Evolutionary conservation across 2,797 vertebrate species (phyloP).

Genomic region (Paguma larvata): DNA sequence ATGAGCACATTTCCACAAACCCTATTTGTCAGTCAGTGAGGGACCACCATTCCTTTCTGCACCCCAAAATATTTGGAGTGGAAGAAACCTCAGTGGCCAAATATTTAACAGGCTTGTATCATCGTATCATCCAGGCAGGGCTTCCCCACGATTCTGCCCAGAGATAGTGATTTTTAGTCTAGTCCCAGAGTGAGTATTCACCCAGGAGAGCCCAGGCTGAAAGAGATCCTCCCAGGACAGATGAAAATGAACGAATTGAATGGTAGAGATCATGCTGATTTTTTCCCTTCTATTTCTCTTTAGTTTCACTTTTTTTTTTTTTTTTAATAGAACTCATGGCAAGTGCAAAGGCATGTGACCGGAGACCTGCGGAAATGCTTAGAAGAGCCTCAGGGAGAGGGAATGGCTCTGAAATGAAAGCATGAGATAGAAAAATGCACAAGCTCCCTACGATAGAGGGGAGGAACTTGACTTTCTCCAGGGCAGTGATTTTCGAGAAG

Average conservation of each 20-base stretch:
- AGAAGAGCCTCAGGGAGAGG: not conserved
- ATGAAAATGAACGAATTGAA: not conserved
- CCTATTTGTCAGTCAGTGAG: not conserved
- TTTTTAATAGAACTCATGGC: not conserved
- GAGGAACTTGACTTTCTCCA: not conserved
- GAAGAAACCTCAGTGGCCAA: not conserved
- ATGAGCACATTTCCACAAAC: not conserved
- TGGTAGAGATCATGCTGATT: not conserved
- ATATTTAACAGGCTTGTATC: not conserved
- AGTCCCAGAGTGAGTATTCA: not conserved
- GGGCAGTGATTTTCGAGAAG: not conserved
- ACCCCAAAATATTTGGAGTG: not conserved
- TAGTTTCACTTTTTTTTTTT: not conserved
- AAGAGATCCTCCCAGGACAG: not conserved
- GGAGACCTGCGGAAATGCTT: not conserved
- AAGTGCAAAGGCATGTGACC: not conserved
- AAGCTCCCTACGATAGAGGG: not conserved
- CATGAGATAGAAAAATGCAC: not conserved
- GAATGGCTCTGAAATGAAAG: not conserved
- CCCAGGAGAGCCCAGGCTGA: not conserved
- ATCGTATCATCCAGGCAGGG: not conserved
- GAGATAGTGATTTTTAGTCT: not conserved
- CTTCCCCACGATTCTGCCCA: not conserved
- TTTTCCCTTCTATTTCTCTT: slow-evolving; percentile 31
- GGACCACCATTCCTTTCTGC: not conserved